These are phyloP conservation scores for Myodes glareolus DNA, from an alignment of 2,113 vertebrate species.

Conservation along the genomic window DNA sequence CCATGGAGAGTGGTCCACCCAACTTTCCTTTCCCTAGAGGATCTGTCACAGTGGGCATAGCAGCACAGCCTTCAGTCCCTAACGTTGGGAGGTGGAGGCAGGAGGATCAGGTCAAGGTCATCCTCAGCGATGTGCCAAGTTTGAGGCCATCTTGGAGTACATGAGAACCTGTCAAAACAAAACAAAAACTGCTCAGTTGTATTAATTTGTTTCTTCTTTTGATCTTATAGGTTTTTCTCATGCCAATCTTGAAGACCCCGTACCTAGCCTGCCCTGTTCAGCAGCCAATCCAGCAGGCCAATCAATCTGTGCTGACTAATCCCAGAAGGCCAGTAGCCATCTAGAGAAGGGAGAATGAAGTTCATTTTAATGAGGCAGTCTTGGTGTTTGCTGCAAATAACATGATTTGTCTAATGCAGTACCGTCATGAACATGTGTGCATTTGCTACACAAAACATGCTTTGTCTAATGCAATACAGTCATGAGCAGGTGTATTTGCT, in stretches of 20 bases:
- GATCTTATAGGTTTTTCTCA: not conserved
- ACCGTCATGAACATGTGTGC: not conserved
- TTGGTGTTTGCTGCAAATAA: not conserved
- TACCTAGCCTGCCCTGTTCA: not conserved
- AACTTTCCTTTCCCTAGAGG: not conserved
- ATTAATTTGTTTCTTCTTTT: constrained; percentile 17
- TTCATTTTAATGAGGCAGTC: not conserved
- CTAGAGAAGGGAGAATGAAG: not conserved
- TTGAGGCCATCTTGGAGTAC: not conserved
- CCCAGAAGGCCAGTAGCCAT: not conserved
- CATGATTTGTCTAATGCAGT: not conserved
- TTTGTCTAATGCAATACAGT: not conserved
- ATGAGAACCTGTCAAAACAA: not conserved
- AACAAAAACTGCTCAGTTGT: not conserved
- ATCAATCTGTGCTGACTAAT: not conserved
- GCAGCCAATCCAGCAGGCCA: not conserved
- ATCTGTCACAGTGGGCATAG: not conserved
- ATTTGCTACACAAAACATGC: not conserved
- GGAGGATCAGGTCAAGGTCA: not conserved
- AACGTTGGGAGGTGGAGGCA: not conserved
- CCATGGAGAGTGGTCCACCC: not conserved
- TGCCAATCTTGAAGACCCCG: not conserved
- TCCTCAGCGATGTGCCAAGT: not conserved
- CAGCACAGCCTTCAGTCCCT: not conserved
- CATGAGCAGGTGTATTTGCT: not conserved